Evolutionary conservation across 2,888 invertebrate genomes (phyloP).

Genomic region (Heliconius ethilla): DNA sequence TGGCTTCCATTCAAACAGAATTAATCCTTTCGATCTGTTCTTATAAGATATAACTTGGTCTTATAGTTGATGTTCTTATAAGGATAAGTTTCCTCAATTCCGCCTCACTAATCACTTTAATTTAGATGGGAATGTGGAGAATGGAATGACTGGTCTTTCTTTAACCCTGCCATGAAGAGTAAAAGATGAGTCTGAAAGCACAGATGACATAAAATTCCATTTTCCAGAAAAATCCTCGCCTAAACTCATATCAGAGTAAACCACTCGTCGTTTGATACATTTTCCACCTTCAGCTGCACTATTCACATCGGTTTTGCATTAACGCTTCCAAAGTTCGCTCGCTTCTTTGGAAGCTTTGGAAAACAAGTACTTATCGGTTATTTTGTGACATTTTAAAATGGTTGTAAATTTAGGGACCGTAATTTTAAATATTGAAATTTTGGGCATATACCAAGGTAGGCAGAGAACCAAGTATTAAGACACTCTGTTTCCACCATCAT

Average conservation of each 20-base stretch:
- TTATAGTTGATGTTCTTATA: too few relatives aligned
- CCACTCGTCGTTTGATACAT: background rate
- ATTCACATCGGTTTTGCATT: slow-evolving; percentile 1
- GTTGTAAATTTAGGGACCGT: background rate
- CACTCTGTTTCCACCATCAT: too few relatives aligned
- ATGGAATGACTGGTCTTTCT: background rate
- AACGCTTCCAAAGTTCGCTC: background rate
- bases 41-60: too few relatives aligned
- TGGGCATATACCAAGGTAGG: background rate
- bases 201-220: background rate
- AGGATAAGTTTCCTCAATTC: too few relatives aligned
- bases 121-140: background rate
- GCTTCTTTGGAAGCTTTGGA: background rate
- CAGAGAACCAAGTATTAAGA: too few relatives aligned
- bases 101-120: too few relatives aligned
- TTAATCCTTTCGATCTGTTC: too few relatives aligned
- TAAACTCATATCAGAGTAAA: background rate
- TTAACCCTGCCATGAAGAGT: background rate
- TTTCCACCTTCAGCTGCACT: background rate
- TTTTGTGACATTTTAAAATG: background rate
- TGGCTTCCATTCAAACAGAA: too few relatives aligned
- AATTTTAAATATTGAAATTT: background rate
- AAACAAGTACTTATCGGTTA: background rate
- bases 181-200: background rate
- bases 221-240: background rate